Conservation (phyloP, 2,797 vertebrate genomes). For the Triplophysa bombifrons region DNA sequence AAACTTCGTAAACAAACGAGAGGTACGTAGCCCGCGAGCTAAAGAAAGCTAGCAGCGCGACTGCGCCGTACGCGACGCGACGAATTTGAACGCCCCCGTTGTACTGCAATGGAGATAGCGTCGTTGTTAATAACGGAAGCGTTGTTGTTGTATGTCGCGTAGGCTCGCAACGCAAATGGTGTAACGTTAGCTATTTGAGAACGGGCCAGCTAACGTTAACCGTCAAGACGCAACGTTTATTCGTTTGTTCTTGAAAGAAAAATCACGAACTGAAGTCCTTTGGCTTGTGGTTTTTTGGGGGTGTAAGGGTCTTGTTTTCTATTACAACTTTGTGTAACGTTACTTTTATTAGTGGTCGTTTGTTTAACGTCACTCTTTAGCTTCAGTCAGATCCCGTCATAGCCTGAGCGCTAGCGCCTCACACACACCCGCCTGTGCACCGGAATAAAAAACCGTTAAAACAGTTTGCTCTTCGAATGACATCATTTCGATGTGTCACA, state of each 20-base stretch:
- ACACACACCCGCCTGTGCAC: neutral
- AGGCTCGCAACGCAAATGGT: neutral
- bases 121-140: neutral
- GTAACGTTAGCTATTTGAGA: neutral
- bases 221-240: conserved; percentile 14
- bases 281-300: fast-evolving
- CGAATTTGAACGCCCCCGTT: neutral
- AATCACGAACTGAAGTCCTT: neutral
- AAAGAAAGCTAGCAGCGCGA: conserved; percentile 46
- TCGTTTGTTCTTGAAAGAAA: neutral
- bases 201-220: conserved; percentile 6
- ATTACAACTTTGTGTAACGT: neutral
- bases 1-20: conserved; percentile 78
- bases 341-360: neutral
- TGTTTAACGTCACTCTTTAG: conserved; percentile 9
- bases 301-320: neutral
- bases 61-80: conserved; percentile 23
- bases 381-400: conserved; percentile 3
- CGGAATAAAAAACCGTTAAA: conserved; percentile 25
- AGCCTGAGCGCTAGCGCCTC: conserved; percentile 10
- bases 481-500: neutral
- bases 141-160: neutral
- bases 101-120: neutral
- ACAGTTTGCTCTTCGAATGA: neutral
- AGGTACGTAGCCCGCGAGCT: conserved; percentile 60